Conservation (phyloP, 2,888 invertebrate species). For the Isoperla grammatica region DNA sequence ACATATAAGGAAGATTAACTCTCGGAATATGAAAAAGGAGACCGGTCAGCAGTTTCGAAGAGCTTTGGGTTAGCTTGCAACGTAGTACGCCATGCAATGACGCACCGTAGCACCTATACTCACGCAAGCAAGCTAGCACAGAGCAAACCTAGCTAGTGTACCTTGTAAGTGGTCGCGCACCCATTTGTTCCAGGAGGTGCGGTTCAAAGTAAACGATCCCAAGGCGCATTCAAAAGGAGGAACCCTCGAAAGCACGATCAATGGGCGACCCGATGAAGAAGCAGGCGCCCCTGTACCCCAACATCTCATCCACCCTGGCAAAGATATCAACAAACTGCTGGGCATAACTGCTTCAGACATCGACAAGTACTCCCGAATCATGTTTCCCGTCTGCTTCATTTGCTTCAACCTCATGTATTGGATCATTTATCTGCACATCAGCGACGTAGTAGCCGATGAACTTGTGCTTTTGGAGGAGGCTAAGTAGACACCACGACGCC, state of each 20-base stretch:
- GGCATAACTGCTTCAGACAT: slow-evolving; percentile 95
- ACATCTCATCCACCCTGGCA: slow-evolving; percentile 76
- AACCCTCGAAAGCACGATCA: slow-evolving; percentile 85
- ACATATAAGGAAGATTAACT: no score
- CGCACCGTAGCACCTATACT: no score
- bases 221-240: slow-evolving; percentile 91
- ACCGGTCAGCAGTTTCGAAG: no score
- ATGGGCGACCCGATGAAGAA: slow-evolving; percentile 64
- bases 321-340: slow-evolving; percentile 83
- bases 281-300: slow-evolving; percentile 55
- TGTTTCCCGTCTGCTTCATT: slow-evolving; percentile 97
- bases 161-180: slow-evolving; percentile 47
- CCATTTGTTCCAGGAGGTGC: slow-evolving; percentile 76
- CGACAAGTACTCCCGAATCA: slow-evolving; percentile 97
- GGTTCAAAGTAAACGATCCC: slow-evolving; percentile 91
- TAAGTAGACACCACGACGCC: slow-evolving; percentile 43
- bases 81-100: no score
- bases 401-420: slow-evolving; percentile 99
- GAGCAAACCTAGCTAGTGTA: slow-evolving; percentile 37
- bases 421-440: slow-evolving; percentile 95
- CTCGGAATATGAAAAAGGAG: no score
- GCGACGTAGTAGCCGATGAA: slow-evolving; percentile 92
- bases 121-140: background rate
- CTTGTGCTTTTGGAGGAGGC: slow-evolving; percentile 72
- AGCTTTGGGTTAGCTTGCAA: no score